A percentile compares a stretch with the other conserved stretches of the same genome.
Evolutionary conservation across 1,140 invertebrate genomes (phyloP).

Genomic region (Bilobella aurantiaca): DNA sequence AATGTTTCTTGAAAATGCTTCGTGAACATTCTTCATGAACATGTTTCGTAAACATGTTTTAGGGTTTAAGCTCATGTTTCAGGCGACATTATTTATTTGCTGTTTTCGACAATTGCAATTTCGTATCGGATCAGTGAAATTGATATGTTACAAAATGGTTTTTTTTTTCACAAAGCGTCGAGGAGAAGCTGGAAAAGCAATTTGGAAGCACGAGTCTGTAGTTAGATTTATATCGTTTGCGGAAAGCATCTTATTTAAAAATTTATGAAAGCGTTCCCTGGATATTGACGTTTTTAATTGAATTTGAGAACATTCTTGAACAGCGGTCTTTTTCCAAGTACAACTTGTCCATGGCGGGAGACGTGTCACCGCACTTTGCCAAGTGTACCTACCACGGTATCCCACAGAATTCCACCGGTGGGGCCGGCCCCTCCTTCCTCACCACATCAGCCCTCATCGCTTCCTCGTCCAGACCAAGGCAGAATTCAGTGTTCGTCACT

Average conservation of each 20-base stretch:
- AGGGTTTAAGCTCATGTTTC: too few relatives aligned
- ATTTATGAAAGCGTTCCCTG: background rate
- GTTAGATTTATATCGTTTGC: too few relatives aligned
- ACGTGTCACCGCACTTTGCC: slow-evolving; percentile 29
- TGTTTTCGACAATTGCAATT: too few relatives aligned
- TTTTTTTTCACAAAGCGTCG: background rate
- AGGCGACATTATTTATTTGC: too few relatives aligned
- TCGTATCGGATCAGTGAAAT: too few relatives aligned
- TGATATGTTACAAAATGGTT: too few relatives aligned
- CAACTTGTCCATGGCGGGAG: slow-evolving; percentile 26
- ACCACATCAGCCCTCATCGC: slow-evolving; percentile 9
- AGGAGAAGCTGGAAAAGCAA: too few relatives aligned
- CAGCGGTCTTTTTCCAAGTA: slow-evolving; percentile 32
- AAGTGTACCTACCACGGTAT: slow-evolving; percentile 34
- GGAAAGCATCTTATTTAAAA: background rate
- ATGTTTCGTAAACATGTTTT: too few relatives aligned
- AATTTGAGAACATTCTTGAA: background rate
- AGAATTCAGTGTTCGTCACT: slow-evolving; percentile 76
- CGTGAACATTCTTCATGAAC: too few relatives aligned
- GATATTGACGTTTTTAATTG: background rate
- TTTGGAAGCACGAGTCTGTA: too few relatives aligned
- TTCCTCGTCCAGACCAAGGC: slow-evolving; percentile 45
- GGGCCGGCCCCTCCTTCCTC: slow-evolving; percentile 33
- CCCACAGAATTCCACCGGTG: background rate
- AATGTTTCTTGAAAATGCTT: too few relatives aligned